Evolutionary conservation across 2,797 vertebrate genomes (phyloP).

Genomic region (Melanotaenia boesemani): DNA sequence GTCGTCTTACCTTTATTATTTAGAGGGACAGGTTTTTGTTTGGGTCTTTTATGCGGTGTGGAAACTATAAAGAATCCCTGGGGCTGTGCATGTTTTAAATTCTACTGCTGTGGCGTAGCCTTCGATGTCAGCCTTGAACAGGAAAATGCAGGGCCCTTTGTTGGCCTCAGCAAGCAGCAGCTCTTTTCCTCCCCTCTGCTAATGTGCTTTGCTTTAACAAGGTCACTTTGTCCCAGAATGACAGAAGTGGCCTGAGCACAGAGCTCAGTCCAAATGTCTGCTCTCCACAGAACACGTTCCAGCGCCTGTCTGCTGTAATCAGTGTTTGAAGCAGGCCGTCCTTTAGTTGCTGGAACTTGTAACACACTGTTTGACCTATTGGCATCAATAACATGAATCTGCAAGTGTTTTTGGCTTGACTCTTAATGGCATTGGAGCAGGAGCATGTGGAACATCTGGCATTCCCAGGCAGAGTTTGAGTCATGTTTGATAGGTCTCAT

Average conservation of each 20-base stretch:
- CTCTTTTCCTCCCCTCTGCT: constrained; percentile 44
- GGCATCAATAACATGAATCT: constrained; percentile 73
- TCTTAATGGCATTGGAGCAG: constrained; percentile 71
- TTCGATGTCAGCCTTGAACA: constrained; percentile 17
- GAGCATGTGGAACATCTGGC: constrained; percentile 77
- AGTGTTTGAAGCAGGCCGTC: constrained; percentile 57
- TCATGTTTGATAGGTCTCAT: constrained; percentile 63
- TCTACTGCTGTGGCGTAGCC: constrained; percentile 18
- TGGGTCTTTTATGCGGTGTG: not conserved
- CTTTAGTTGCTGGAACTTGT: constrained; percentile 73
- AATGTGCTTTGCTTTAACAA: constrained; percentile 63
- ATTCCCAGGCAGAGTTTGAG: constrained; percentile 57
- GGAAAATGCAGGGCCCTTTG: constrained; percentile 7
- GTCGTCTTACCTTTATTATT: not conserved
- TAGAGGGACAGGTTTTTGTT: not conserved
- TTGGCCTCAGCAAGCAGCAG: constrained; percentile 37
- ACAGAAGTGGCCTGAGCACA: constrained; percentile 55
- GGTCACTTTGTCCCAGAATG: constrained; percentile 61
- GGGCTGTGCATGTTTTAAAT: constrained; percentile 15
- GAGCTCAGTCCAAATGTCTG: constrained; percentile 49
- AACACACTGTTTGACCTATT: constrained; percentile 77
- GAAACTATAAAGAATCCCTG: constrained; percentile 2
- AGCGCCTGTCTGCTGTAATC: constrained; percentile 66
- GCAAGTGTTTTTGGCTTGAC: constrained; percentile 74
- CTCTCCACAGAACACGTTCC: constrained; percentile 53